Conservation (phyloP, 2,888 invertebrate genomes). For the Sialis fuliginosa region DNA sequence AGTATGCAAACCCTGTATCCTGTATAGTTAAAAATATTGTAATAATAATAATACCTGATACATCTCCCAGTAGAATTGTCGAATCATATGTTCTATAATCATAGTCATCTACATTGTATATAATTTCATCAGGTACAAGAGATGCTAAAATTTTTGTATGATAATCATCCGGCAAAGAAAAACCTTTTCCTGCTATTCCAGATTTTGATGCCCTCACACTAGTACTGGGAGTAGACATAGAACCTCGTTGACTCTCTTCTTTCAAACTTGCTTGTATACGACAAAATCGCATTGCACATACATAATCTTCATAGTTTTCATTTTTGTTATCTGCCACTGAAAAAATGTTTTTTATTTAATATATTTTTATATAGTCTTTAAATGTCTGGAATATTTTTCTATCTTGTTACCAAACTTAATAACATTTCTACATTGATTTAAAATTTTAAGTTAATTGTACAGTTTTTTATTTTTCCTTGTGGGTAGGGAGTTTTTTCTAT, state of each 20-base stretch:
- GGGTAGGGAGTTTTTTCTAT: too few species aligned
- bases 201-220: neutral
- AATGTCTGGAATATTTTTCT: too few species aligned
- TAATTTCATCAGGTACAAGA: slow-evolving; percentile 46
- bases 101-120: slow-evolving; percentile 34
- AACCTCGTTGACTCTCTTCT: neutral
- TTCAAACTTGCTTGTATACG: neutral
- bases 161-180: slow-evolving; percentile 14
- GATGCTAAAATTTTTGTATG: slow-evolving; percentile 38
- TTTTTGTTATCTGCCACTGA: slow-evolving; percentile 10
- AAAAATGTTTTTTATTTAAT: neutral
- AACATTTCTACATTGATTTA: too few species aligned
- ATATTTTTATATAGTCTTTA: too few species aligned
- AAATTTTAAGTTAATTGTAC: too few species aligned
- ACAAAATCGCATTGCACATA: slow-evolving; percentile 14
- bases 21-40: too few species aligned
- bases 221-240: too few species aligned
- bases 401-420: too few species aligned
- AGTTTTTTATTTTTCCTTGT: too few species aligned
- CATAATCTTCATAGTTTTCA: slow-evolving; percentile 14
- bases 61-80: slow-evolving; percentile 41
- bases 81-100: slow-evolving; percentile 33
- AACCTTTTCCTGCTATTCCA: neutral
- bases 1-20: too few species aligned
- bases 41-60: slow-evolving; percentile 29